Conservation (phyloP, 2,888 invertebrate genomes). For the Nomada fabriciana region DNA sequence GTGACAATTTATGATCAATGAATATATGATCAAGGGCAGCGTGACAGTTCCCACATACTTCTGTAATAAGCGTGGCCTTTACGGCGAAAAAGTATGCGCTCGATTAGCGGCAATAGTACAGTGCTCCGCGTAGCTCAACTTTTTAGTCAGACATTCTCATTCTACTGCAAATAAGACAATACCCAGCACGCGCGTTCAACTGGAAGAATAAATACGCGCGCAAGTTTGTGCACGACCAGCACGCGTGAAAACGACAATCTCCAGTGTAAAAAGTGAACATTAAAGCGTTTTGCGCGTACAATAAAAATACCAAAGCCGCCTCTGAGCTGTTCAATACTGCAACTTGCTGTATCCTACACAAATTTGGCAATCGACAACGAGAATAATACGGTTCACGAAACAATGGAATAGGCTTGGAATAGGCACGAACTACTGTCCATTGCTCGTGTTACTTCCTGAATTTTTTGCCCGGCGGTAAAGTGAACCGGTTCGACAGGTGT, state of each 20-base stretch:
- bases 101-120: too few relatives aligned
- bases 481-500: conserved; percentile 23
- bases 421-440: neutral
- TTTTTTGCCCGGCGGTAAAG: neutral
- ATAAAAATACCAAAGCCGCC: neutral
- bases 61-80: too few relatives aligned
- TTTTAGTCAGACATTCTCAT: neutral
- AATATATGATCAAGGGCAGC: too few relatives aligned
- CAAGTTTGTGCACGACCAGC: neutral
- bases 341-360: conserved; percentile 52
- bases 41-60: too few relatives aligned
- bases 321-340: neutral
- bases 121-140: too few relatives aligned
- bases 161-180: neutral
- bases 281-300: neutral
- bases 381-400: conserved; percentile 50
- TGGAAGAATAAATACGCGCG: conserved; percentile 13
- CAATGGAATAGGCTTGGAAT: conserved; percentile 27
- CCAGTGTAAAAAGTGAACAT: neutral
- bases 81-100: too few relatives aligned
- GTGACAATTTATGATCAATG: too few relatives aligned
- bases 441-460: neutral
- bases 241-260: neutral
- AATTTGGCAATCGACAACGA: conserved; percentile 47
- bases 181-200: conserved; percentile 16